Base-by-base conservation (phyloP, 2,797 vertebrate genomes). In the Echeneis naucrates region DNA sequence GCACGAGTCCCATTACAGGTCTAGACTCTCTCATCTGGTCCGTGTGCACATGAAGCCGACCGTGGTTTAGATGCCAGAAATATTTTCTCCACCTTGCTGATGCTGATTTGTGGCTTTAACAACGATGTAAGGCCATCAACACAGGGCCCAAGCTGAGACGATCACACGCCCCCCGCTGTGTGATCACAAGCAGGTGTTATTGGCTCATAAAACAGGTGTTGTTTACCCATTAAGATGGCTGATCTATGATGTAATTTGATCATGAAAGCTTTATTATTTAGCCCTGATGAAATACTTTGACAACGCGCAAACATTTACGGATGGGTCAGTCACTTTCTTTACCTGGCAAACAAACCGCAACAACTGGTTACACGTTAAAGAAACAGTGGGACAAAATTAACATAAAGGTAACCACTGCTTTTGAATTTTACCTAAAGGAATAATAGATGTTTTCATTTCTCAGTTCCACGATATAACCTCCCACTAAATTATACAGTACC, bases 1-100 rank as follows among this genome's bases (percentile, higher is more conserved):
- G 65, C 66, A 82, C 30, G 75, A 73, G 66, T 57, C 24, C 23
- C 55, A 69, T 82, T 77, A 65, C 0, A 23, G 38, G 51, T 55
- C 19, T 51, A 23, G 27, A 42, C 32, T 61, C 63, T 77, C 62
- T 67, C 56, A 68, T 72, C 65, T 48, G 35, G 37, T 71, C 58
- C 67, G 56, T 58, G 60, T 77, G 70, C 17, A 72, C 55, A 64
- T 77, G 64, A 79, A 67, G 45, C 56, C 4, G 0, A 67, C 23
- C 2, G 5, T 13, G n/a, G 17, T 42, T 54, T 47, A 56, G 19
- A 58, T 65, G 72, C 62, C 58, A 59, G 8, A 33, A 26, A 14
- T 47, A 32, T 70, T 64, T 60, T 55, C 55, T 55, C 26, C 55
- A 38, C 59, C 0, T 7, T 5, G 5, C 38, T 72, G n/a, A 16